A percentile compares a stretch with the other conserved stretches of the same genome.
Evolutionary conservation across 2,113 vertebrate species (phyloP).

Genomic region (Pachyramphus minor): DNA sequence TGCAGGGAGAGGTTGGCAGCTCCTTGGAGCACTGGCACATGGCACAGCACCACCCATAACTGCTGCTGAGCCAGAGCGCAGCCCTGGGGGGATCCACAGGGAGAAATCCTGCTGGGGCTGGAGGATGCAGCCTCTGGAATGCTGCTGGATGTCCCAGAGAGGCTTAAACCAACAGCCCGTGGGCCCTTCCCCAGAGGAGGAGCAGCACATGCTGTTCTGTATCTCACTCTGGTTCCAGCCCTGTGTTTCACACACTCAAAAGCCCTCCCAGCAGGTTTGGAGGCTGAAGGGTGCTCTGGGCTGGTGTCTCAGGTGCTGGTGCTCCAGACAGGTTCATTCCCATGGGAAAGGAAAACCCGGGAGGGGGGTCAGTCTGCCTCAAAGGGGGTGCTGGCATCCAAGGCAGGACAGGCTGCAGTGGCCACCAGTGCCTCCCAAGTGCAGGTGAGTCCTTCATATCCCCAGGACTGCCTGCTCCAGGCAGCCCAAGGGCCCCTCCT

Average conservation of each 20-base stretch:
- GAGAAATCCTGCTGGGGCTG: neutral
- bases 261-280: neutral
- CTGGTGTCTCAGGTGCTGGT: neutral
- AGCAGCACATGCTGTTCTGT: accelerated
- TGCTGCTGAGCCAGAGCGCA: accelerated
- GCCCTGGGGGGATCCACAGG: neutral
- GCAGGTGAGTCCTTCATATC: neutral
- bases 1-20: neutral
- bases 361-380: neutral
- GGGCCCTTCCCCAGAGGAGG: accelerated
- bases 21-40: neutral
- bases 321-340: neutral
- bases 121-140: neutral
- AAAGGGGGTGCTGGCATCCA: accelerated
- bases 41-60: neutral
- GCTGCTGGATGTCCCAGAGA: neutral
- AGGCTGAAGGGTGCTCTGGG: neutral
- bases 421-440: neutral
- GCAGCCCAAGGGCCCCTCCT: neutral
- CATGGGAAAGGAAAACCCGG: neutral
- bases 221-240: neutral
- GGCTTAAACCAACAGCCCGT: neutral
- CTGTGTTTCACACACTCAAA: accelerated
- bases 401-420: neutral
- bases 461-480: accelerated